Percentiles rank a stretch among this genome's conserved stretches.
Conservation (phyloP, 2,797 vertebrate genomes). For the Alcedo atthis region DNA sequence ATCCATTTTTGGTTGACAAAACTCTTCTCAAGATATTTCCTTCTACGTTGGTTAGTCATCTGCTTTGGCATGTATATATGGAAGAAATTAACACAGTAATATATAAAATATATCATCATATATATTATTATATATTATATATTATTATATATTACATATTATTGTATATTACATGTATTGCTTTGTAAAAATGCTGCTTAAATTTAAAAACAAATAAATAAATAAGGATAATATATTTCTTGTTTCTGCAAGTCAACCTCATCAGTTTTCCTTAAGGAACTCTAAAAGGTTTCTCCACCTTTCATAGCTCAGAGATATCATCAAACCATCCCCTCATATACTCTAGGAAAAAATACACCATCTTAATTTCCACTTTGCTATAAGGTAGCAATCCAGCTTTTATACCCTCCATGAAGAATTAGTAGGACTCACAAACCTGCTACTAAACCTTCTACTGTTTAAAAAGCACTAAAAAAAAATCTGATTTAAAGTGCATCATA, state of each 20-base stretch:
- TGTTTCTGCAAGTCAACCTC: neutral
- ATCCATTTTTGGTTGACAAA: neutral
- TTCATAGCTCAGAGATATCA: neutral
- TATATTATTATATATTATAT: too few relatives aligned
- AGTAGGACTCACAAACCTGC: neutral
- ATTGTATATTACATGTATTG: neutral
- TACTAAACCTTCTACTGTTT: neutral
- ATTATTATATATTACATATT: too few relatives aligned
- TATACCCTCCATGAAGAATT: neutral
- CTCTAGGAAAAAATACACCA: neutral
- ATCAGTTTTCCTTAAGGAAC: neutral
- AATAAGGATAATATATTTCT: neutral
- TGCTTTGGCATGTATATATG: neutral
- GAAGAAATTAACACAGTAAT: neutral
- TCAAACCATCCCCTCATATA: neutral
- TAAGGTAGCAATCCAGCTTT: neutral
- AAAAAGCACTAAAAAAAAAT: neutral
- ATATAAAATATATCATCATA: too few relatives aligned
- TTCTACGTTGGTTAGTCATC: neutral
- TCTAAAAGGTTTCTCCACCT: neutral
- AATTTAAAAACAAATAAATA: neutral
- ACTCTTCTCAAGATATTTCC: neutral
- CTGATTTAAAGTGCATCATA: neutral
- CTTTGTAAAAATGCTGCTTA: neutral
- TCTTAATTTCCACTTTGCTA: neutral